Base-by-base conservation (phyloP, 1,140 invertebrate species). In the Globodera rostochiensis region DNA sequence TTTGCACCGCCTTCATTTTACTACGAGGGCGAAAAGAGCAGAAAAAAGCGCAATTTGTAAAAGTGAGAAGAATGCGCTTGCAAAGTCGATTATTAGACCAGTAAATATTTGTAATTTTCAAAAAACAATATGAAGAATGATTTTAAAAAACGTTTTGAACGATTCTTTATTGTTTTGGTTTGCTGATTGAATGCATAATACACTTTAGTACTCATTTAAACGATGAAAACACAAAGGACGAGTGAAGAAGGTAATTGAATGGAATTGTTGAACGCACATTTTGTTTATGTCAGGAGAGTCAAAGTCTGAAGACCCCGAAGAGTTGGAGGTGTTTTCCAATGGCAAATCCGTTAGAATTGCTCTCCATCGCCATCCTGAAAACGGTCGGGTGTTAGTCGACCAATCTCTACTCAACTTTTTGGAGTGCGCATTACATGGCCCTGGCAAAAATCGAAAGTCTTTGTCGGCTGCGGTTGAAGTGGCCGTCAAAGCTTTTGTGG, bases 401-500 rank as follows among this genome's bases (percentile, higher is more conserved):
- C 15, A 19, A 15, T 50, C 69, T 36, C 50, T 86, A 53, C 36
- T 80, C 46, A 66, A 74, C 57, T 78, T 53, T 64, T 73, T 81
- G 49, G 69, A 82, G 47, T 78, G 13, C 53, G 83, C 79, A 19
- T 67, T 87, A 7, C 70, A 6, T n/a, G 66, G 73, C 73, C 80
- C 84, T 13, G 45, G n/a, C 9, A 69, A 84, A 21, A 21, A n/a
- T 53, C 49, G 76, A 60, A 78, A 78, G 77, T 70, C 73, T 74
- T 70, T 88, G 3, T 74, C 53, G 49, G 36, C 13, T 73, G 76
- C 70, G 67, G 83, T 82, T 36, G 50, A 74, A 69, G 74, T 87
- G 69, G 85, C 84, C 67, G 70, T 88, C n/a, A 76, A 87, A 70
- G 79, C 79, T 6, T 90, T 89, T 70, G 64, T 73, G 13, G 86